Conservation (phyloP, 2,888 invertebrate genomes). For the Acrobeloides nanus region DNA sequence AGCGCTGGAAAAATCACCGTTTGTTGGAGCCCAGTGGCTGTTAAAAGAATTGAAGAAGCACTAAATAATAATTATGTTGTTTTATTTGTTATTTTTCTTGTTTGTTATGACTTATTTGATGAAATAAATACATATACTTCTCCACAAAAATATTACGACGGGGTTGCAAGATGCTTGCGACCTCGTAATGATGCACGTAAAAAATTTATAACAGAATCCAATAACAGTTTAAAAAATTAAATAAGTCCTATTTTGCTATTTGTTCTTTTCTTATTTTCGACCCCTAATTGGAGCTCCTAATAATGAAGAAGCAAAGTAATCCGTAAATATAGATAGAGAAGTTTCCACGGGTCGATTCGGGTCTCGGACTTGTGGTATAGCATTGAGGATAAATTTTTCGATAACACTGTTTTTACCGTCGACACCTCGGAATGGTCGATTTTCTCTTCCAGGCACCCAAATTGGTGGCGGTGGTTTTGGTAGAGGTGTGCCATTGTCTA, state of each 20-base stretch:
- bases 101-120: no score
- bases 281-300: slow-evolving; percentile 27
- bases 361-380: slow-evolving; percentile 40
- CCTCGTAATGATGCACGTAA: no score
- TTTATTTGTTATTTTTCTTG: slow-evolving; percentile 8
- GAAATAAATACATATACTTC: no score
- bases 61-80: background rate
- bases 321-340: slow-evolving; percentile 31
- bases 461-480: slow-evolving; percentile 38
- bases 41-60: slow-evolving; percentile 4
- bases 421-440: slow-evolving; percentile 45
- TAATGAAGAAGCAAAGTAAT: slow-evolving; percentile 33
- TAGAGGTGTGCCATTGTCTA: slow-evolving; percentile 30
- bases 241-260: no score
- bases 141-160: no score
- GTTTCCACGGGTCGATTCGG: slow-evolving; percentile 28
- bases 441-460: slow-evolving; percentile 48
- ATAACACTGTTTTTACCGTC: slow-evolving; percentile 37
- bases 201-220: no score
- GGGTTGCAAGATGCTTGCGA: no score
- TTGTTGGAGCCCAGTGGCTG: background rate
- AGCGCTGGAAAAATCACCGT: slow-evolving; percentile 1
- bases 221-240: no score
- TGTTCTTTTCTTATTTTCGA: slow-evolving; percentile 8
- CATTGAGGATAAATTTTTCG: slow-evolving; percentile 50